Conservation (phyloP, 2,797 vertebrate genomes). For the Centroberyx gerrardi region DNA sequence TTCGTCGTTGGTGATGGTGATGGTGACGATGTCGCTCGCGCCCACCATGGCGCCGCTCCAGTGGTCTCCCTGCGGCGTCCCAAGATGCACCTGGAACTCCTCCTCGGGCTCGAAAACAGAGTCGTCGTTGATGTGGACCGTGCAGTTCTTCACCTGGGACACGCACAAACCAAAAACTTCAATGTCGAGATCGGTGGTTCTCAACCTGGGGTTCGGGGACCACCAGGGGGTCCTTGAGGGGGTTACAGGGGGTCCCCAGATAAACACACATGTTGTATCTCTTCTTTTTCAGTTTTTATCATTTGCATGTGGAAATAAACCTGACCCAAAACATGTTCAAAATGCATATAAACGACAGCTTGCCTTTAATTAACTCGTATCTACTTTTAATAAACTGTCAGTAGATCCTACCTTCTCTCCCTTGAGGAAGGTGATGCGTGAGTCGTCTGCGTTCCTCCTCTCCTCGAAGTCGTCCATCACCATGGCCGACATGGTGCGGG, state of each 20-base stretch:
- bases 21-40: conserved; percentile 84
- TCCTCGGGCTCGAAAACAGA: conserved; percentile 96
- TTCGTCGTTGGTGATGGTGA: conserved; percentile 96
- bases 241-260: no score
- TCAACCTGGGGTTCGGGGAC: no score
- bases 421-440: conserved; percentile 91
- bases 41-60: conserved; percentile 97
- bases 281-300: not conserved
- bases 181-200: no score
- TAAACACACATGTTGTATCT: not conserved
- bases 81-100: conserved; percentile 92
- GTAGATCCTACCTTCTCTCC: conserved; percentile 91
- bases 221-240: no score
- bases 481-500: conserved; percentile 90
- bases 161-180: not conserved
- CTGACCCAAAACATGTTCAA: not conserved
- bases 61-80: conserved; percentile 93
- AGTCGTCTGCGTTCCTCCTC: conserved; percentile 91
- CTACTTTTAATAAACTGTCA: no score
- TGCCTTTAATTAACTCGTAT: no score
- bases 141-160: conserved; percentile 95
- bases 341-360: not conserved
- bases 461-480: conserved; percentile 94
- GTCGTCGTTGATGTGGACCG: conserved; percentile 91
- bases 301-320: not conserved